Percentiles rank a stretch among this genome's conserved stretches.
Evolutionary conservation across 2,113 vertebrate genomes (phyloP).

Genomic region (Alethe castanea): DNA sequence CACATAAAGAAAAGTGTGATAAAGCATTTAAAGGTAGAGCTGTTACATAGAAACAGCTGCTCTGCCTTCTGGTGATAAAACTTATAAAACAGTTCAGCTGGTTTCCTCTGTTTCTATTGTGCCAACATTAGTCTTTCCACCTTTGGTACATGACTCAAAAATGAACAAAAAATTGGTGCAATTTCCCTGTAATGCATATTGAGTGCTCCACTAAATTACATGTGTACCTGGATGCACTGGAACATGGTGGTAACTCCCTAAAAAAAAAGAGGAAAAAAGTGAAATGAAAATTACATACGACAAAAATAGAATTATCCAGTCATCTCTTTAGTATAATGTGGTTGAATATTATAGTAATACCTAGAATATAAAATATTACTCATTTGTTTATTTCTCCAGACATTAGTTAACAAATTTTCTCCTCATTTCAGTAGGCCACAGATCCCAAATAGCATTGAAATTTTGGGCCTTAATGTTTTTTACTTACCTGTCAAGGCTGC

Average conservation of each 20-base stretch:
- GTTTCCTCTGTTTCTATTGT: neutral
- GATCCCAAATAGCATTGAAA: neutral
- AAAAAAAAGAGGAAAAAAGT: neutral
- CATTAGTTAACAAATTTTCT: neutral
- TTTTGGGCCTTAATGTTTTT: neutral
- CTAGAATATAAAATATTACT: neutral
- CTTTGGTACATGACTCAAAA: neutral
- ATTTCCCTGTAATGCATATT: neutral
- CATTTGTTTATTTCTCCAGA: neutral
- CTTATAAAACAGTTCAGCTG: neutral
- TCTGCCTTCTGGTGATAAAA: conserved; percentile 1
- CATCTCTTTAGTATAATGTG: neutral
- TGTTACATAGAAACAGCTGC: neutral
- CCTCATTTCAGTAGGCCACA: neutral
- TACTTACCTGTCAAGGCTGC: neutral
- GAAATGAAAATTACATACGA: neutral
- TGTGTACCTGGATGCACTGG: neutral
- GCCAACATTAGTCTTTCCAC: conserved; percentile 1
- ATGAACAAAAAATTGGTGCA: neutral
- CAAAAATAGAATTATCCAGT: neutral
- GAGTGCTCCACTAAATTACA: neutral
- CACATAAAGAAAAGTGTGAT: neutral
- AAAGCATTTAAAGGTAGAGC: conserved; percentile 2
- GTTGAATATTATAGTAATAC: neutral
- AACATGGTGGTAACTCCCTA: neutral